phyloP scores from a whole-genome alignment of 2,113 vertebrate species.

The Thamnophis sirtalis region DNA sequence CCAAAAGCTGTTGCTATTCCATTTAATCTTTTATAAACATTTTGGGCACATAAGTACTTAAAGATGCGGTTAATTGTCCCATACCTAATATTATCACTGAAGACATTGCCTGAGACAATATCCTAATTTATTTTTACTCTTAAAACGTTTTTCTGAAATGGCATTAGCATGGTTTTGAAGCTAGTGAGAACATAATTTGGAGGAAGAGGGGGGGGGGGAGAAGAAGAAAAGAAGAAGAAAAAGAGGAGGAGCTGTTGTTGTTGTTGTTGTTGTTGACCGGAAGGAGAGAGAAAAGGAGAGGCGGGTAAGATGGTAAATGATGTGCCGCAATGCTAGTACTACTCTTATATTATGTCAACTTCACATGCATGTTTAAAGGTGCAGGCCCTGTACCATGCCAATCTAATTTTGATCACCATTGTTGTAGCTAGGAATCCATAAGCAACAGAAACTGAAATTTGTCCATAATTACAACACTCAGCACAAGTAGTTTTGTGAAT shows the following conservation, averaged over 20 bases:
- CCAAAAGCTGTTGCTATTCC: neutral
- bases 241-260: no score
- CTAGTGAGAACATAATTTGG: neutral
- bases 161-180: neutral
- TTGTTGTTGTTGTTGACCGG: neutral
- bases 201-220: neutral
- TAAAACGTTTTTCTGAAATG: neutral
- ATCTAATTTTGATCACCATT: neutral
- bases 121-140: neutral
- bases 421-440: neutral
- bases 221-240: neutral
- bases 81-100: neutral
- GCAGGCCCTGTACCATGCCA: no score
- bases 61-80: neutral
- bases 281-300: neutral
- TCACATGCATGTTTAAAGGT: neutral
- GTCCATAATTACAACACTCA: neutral
- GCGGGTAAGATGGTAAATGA: neutral
- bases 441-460: neutral
- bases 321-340: neutral
- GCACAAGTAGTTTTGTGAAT: neutral
- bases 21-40: neutral
- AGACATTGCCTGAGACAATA: neutral
- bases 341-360: neutral
- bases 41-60: neutral